Conservation (phyloP, 2,797 vertebrate species). For the Acanthiza pusilla region DNA sequence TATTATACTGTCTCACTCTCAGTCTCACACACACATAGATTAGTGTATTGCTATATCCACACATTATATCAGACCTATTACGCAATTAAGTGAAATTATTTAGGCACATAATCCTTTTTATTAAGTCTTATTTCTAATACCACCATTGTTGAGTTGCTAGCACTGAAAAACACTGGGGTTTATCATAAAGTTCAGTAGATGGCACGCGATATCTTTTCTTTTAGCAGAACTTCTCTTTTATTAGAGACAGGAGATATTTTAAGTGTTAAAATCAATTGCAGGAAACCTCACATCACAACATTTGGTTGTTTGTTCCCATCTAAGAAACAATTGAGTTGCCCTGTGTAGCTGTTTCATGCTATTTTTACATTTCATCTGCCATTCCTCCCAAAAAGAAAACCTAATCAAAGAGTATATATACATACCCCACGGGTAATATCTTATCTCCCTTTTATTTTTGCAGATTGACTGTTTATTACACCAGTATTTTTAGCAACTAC, state of each 20-base stretch:
- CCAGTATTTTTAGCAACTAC: conserved; percentile 53
- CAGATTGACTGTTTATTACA: conserved; percentile 39
- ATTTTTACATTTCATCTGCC: conserved; percentile 47
- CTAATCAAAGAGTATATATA: conserved; percentile 11
- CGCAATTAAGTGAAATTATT: conserved; percentile 30
- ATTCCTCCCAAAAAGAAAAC: conserved; percentile 15
- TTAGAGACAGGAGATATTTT: neutral
- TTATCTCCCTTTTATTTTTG: conserved; percentile 40
- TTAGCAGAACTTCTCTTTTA: neutral
- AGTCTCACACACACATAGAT: neutral
- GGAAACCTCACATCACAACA: neutral
- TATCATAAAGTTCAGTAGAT: conserved; percentile 46
- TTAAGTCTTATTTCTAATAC: conserved; percentile 1
- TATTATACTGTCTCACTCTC: neutral
- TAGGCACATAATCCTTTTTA: conserved; percentile 35
- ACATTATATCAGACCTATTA: conserved; percentile 9
- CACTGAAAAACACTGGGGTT: neutral
- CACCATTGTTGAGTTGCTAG: neutral
- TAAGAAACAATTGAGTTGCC: neutral
- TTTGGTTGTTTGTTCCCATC: neutral
- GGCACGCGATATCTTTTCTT: neutral
- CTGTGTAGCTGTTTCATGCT: neutral
- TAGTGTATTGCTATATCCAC: neutral
- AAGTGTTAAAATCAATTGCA: conserved; percentile 17
- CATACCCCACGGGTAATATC: neutral